Base-by-base conservation (phyloP, 92 coral and sea anemone species). In the Virgularia gustaviana region DNA sequence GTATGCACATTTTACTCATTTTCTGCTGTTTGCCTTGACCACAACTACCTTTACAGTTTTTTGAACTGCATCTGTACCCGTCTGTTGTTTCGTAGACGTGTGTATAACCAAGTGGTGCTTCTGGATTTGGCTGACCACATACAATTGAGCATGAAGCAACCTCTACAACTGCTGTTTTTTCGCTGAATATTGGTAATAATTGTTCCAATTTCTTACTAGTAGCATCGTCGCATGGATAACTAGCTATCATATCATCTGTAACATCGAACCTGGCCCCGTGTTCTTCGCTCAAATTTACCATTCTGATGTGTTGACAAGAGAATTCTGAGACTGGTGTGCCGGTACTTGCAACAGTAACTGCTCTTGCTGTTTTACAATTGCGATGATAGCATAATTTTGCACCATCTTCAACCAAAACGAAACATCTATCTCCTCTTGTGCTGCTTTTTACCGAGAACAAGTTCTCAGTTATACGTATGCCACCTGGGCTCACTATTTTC, bases 1-100 rank as follows among this genome's bases (percentile, higher is more conserved):
- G 79, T 3, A 49, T 0, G 45, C 78, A 79, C 13, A 71, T 0
- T 35, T 71, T 71, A 15, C 29, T 80, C 9, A 36, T 1, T 49
- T 80, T 80, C 22, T 57, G 61, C 42, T 80, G 84, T 23, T 72
- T 72, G 28, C 79, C 74, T 15, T 65, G 34, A 6, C 75, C 84
- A 49, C 36, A 31, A 4, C 57, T 31, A 13, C 58, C 68, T 42
- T 45, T 79, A 68, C 84, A 79, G 36, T 60, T 44, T 36, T 38
- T 79, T 11, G 72, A 41, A 6, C 54, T 49, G 25, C 84, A 79
- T 15, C 36, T 70, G 27, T 71, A 79, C 0, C 16, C 12, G 6
- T 60, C 36, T 32, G 35, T 32, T n/a, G 7, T 52, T 39, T 33
- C 32, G 33, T 42, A 34, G 10, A 78, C 33, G 41, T 79, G 84